Conservation (phyloP, 1,140 invertebrate genomes). For the Drosophila rufa region DNA sequence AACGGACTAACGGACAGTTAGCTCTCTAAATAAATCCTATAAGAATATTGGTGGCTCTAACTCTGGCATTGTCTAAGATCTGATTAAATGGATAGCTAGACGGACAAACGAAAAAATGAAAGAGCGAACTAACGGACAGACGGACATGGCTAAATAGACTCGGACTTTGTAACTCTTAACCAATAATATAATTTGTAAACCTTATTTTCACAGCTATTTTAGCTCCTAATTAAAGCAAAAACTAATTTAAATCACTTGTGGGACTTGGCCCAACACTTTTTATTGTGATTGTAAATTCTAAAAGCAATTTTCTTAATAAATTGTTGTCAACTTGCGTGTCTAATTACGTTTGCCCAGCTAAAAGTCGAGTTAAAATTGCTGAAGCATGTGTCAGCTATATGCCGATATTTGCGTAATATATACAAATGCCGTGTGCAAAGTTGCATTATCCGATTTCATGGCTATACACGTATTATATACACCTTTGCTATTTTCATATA, state of each 20-base stretch:
- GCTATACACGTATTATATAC: background rate
- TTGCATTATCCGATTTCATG: slow-evolving; percentile 12
- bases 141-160: no score
- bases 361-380: background rate
- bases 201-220: background rate
- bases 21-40: no score
- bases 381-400: background rate
- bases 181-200: no score
- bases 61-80: background rate
- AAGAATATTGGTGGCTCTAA: background rate
- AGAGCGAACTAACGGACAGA: no score
- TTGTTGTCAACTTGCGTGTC: slow-evolving; percentile 44
- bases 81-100: no score
- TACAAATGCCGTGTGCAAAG: background rate
- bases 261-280: background rate
- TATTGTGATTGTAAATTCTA: background rate
- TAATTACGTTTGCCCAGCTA: slow-evolving; percentile 48
- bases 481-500: background rate
- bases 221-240: background rate
- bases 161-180: no score
- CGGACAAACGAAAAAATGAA: no score
- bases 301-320: slow-evolving; percentile 1
- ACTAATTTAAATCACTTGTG: background rate
- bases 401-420: background rate
- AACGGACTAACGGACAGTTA: no score